These are phyloP conservation scores for Cyanocitta stelleri DNA, from an alignment of 2,113 vertebrate genomes.

Conservation along the genomic window DNA sequence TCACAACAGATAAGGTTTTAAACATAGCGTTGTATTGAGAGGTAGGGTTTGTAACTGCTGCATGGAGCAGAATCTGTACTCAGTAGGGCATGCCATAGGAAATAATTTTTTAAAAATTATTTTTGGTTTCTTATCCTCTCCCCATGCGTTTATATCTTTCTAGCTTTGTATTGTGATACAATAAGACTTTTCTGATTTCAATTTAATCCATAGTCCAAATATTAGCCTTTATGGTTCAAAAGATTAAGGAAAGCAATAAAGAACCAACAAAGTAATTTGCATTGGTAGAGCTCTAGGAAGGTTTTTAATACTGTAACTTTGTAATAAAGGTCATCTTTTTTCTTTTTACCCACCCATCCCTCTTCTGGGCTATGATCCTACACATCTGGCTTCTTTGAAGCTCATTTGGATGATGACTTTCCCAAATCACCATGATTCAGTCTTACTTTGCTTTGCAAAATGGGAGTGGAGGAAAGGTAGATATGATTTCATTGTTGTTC, in stretches of 20 bases:
- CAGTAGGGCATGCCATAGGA: neutral
- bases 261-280: neutral
- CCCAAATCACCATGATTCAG: neutral
- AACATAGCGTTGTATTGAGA: neutral
- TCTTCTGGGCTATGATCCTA: neutral
- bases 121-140: neutral
- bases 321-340: neutral
- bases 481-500: neutral
- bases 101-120: fast-evolving
- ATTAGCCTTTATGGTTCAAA: neutral
- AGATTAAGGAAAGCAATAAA: neutral
- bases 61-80: neutral
- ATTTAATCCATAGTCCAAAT: fast-evolving
- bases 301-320: neutral
- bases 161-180: neutral
- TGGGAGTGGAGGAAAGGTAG: neutral
- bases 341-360: neutral
- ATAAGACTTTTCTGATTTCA: neutral
- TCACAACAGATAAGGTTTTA: neutral
- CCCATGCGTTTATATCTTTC: neutral
- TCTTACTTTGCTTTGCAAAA: neutral
- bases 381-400: neutral
- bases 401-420: neutral
- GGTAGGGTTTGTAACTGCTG: neutral
- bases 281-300: neutral